A percentile compares a stretch with the other conserved stretches of the same genome.
Conservation (phyloP, 2,113 vertebrate genomes). For the Smithornis capensis region DNA sequence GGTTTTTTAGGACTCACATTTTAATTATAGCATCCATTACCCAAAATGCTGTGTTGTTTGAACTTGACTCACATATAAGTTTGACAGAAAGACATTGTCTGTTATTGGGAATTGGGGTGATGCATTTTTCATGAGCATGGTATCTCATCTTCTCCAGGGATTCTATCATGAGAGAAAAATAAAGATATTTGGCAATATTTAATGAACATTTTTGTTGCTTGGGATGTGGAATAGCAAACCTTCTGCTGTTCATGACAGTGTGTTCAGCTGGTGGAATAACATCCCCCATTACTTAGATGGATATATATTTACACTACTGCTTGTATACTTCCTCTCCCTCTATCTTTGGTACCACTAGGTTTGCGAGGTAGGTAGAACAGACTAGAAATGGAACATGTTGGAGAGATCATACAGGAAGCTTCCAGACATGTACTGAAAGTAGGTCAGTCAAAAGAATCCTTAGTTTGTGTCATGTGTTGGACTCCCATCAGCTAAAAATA, state of each 20-base stretch:
- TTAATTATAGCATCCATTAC: conserved; percentile 67
- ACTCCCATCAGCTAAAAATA: background rate
- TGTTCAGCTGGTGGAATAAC: background rate
- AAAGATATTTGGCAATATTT: background rate
- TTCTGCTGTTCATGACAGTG: background rate
- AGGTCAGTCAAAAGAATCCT: background rate
- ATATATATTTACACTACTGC: background rate
- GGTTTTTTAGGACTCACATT: conserved; percentile 55
- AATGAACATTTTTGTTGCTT: background rate
- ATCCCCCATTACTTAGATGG: background rate
- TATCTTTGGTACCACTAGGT: background rate
- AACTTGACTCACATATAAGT: conserved; percentile 34
- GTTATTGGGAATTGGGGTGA: background rate
- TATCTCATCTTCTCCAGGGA: background rate
- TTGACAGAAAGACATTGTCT: conserved; percentile 28
- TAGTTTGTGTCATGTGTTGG: background rate
- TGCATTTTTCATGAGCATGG: background rate
- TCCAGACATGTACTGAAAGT: background rate
- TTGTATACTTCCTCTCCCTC: background rate
- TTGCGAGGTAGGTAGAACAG: background rate
- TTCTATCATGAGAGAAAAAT: background rate
- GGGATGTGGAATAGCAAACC: background rate
- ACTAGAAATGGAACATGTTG: background rate
- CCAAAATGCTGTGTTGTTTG: conserved; percentile 44
- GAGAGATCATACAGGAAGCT: background rate